These are phyloP conservation scores for Caenorhabditis briggsae DNA, from an alignment of 1,140 invertebrate species.

Conservation along the genomic window DNA sequence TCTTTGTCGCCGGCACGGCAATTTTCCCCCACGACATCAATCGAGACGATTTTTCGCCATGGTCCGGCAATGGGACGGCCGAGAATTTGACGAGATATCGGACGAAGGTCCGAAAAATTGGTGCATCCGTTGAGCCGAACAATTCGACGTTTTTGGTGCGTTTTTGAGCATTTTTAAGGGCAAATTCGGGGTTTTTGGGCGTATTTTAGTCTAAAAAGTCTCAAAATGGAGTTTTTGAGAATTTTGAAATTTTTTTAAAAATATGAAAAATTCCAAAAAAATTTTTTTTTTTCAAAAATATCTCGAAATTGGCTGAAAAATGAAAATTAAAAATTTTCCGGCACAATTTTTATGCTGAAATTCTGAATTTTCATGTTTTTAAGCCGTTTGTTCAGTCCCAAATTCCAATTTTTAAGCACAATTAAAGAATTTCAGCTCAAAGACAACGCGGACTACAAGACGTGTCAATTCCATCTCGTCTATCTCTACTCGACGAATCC, in stretches of 20 bases:
- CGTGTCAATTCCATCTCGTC: slow-evolving; percentile 54
- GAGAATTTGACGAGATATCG: slow-evolving; percentile 54
- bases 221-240: no score
- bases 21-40: slow-evolving; percentile 61
- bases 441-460: slow-evolving; percentile 57
- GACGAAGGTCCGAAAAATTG: slow-evolving; percentile 61
- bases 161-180: neutral
- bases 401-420: no score
- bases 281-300: no score
- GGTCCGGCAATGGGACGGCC: slow-evolving; percentile 48
- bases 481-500: slow-evolving; percentile 58
- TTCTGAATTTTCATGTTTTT: no score
- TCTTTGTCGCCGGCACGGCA: slow-evolving; percentile 47
- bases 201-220: no score
- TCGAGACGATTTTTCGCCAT: slow-evolving; percentile 60
- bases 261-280: no score
- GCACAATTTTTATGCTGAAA: no score
- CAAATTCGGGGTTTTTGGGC: no score
- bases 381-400: no score
- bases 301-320: no score
- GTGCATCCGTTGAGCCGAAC: slow-evolving; percentile 44
- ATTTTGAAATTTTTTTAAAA: no score
- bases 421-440: neutral
- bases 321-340: no score
- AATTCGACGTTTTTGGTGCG: neutral